Percentiles rank a stretch among this genome's conserved stretches.
Conservation (phyloP, 2,797 vertebrate species). For the Typhlichthys eigenmanni region DNA sequence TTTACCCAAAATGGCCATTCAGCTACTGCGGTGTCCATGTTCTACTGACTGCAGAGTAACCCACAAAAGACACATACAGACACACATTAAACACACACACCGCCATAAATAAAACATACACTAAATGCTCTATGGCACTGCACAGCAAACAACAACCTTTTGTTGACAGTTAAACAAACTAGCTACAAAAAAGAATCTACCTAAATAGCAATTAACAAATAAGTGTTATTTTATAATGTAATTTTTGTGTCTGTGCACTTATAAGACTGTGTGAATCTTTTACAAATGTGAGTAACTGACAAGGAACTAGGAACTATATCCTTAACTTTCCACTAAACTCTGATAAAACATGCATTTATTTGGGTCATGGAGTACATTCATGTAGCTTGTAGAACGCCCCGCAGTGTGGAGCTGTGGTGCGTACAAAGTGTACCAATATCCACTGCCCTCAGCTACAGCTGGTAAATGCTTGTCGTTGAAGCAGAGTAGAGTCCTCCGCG, state of each 20-base stretch:
- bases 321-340: slow-evolving; percentile 30
- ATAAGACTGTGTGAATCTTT: slow-evolving; percentile 36
- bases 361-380: slow-evolving; percentile 35
- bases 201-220: too few species aligned
- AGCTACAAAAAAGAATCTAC: too few species aligned
- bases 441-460: slow-evolving; percentile 27
- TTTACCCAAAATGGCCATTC: slow-evolving; percentile 77
- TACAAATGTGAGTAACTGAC: slow-evolving; percentile 12
- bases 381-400: slow-evolving; percentile 20
- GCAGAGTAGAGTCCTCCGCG: slow-evolving; percentile 9
- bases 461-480: slow-evolving; percentile 31
- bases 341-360: slow-evolving; percentile 56
- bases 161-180: too few species aligned
- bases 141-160: too few species aligned
- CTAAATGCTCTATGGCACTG: background rate
- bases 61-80: slow-evolving; percentile 41
- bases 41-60: slow-evolving; percentile 74
- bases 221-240: too few species aligned
- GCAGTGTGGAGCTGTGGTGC: slow-evolving; percentile 14
- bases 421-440: slow-evolving; percentile 45
- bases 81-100: slow-evolving; percentile 4
- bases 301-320: slow-evolving; percentile 10
- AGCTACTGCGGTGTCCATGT: slow-evolving; percentile 70
- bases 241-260: background rate
- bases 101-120: slow-evolving; percentile 23